Conservation (phyloP, 2,113 vertebrate genomes). For the Opisthocomus hoazin region DNA sequence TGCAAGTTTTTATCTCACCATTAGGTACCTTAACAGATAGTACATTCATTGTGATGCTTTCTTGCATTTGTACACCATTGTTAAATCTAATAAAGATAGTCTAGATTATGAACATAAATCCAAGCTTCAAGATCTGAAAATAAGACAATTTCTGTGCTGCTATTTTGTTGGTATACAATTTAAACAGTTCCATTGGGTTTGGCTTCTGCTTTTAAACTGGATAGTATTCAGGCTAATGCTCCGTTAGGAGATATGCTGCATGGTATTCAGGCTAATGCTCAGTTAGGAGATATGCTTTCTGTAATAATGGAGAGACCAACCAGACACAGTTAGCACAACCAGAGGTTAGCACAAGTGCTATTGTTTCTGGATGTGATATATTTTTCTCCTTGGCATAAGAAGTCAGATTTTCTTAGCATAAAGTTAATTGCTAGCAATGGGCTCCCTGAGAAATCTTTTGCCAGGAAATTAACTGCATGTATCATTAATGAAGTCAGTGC, state of each 20-base stretch:
- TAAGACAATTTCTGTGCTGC: background rate
- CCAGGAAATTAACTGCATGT: conserved; percentile 18
- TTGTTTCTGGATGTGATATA: background rate
- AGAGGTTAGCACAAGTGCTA: background rate
- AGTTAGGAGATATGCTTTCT: background rate
- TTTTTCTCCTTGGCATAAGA: background rate
- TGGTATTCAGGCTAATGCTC: background rate
- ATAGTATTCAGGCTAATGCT: background rate
- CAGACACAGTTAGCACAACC: background rate
- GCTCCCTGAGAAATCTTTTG: background rate
- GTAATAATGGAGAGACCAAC: background rate
- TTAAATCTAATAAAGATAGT: background rate
- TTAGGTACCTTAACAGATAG: background rate
- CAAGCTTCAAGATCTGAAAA: background rate
- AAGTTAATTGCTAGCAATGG: background rate
- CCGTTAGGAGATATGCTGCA: background rate
- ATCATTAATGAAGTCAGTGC: conserved; percentile 4
- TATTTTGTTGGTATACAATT: background rate
- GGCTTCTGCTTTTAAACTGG: background rate
- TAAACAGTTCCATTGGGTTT: background rate
- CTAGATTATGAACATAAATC: background rate
- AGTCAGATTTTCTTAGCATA: background rate
- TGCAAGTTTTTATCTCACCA: background rate
- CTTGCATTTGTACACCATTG: background rate
- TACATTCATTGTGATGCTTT: background rate